These are phyloP conservation scores for Apodemia hepburni DNA, from an alignment of 2,888 invertebrate genomes.

Conservation along the genomic window DNA sequence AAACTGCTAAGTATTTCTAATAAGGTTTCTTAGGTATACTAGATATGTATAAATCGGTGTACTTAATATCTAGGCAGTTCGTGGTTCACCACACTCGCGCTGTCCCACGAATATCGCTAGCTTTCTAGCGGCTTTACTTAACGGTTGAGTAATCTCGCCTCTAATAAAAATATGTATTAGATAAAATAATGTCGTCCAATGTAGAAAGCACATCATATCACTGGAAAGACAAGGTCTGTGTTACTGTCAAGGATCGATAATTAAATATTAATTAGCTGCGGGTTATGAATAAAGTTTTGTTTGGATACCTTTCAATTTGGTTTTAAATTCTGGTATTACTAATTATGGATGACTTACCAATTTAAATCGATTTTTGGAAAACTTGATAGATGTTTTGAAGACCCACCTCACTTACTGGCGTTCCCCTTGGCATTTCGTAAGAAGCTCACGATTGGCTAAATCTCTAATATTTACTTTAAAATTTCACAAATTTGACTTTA, in stretches of 20 bases:
- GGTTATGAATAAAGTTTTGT: not conserved
- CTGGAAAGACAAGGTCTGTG: not conserved
- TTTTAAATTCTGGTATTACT: no score
- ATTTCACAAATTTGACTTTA: no score
- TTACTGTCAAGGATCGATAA: not conserved
- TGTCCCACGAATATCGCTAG: slow-evolving; percentile 42
- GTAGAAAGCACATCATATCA: slow-evolving; percentile 3
- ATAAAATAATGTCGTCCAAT: slow-evolving; percentile 1
- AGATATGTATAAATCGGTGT: slow-evolving; percentile 24
- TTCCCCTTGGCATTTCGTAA: no score
- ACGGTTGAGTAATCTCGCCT: slow-evolving; percentile 29
- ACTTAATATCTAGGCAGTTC: slow-evolving; percentile 29
- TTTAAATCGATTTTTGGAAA: no score
- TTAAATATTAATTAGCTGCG: not conserved
- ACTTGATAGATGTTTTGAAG: no score
- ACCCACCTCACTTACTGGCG: no score
- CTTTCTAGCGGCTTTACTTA: slow-evolving; percentile 32
- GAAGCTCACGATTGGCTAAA: no score
- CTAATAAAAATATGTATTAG: slow-evolving; percentile 6
- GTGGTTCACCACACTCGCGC: slow-evolving; percentile 37
- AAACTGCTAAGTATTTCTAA: not conserved
- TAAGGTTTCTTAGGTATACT: slow-evolving; percentile 24
- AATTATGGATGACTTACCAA: no score
- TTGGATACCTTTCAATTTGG: no score
- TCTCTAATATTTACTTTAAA: no score